These are phyloP conservation scores for Equus quagga DNA, from an alignment of 2,113 vertebrate species.

Conservation along the genomic window DNA sequence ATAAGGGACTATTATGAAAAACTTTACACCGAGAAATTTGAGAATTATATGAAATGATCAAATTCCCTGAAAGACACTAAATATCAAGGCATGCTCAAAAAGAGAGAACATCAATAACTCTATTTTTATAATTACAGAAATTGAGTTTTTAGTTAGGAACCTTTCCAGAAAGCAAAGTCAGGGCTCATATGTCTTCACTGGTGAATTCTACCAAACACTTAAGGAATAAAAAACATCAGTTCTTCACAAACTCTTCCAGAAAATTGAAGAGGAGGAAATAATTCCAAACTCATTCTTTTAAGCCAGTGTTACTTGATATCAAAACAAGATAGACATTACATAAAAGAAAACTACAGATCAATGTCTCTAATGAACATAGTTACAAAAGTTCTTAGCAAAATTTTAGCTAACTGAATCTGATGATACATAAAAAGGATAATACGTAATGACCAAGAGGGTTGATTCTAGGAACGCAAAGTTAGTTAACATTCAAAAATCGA, in stretches of 20 bases:
- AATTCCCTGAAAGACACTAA: neutral
- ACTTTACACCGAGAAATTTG: neutral
- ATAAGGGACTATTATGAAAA: neutral
- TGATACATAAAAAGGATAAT: neutral
- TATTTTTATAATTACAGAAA: neutral
- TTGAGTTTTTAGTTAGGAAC: neutral
- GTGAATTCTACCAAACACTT: neutral
- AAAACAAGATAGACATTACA: neutral
- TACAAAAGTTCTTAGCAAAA: neutral
- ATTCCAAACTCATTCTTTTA: neutral
- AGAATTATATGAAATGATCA: neutral
- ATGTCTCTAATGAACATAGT: neutral
- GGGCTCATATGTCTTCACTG: neutral
- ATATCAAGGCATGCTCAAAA: neutral
- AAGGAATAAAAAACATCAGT: neutral
- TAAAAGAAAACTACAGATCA: neutral
- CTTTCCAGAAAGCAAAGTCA: neutral
- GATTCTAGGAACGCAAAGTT: neutral
- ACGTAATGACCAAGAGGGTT: neutral
- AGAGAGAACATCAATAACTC: neutral
- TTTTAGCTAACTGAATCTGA: neutral
- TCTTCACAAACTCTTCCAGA: neutral
- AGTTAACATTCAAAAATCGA: neutral
- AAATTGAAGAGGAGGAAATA: neutral
- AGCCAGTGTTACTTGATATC: neutral